Evolutionary conservation across 2,888 invertebrate species (phyloP).

Genomic region (Parascotia fuliginaria): DNA sequence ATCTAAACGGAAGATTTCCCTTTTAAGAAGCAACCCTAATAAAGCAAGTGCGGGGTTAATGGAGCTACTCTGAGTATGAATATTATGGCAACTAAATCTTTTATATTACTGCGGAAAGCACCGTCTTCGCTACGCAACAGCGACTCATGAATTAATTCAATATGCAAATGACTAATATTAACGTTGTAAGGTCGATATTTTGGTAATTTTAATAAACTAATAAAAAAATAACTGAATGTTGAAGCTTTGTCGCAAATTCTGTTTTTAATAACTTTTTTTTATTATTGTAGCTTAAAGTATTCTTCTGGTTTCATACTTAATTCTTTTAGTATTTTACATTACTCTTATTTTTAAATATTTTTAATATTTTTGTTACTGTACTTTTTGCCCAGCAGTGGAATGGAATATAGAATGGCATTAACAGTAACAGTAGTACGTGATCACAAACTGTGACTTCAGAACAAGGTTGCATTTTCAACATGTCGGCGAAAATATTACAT

Average conservation of each 20-base stretch:
- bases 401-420: too few relatives aligned
- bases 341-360: too few relatives aligned
- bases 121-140: slow-evolving; percentile 36
- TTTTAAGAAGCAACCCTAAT: slow-evolving; percentile 52
- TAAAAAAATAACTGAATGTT: neutral
- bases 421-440: too few relatives aligned
- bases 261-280: neutral
- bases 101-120: slow-evolving; percentile 52
- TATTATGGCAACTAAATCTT: slow-evolving; percentile 70
- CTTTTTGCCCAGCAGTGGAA: too few relatives aligned
- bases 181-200: slow-evolving; percentile 19
- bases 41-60: slow-evolving; percentile 56
- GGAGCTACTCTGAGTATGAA: slow-evolving; percentile 58
- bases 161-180: slow-evolving; percentile 37
- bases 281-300: too few relatives aligned
- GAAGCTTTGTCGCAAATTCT: too few relatives aligned
- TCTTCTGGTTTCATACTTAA: too few relatives aligned
- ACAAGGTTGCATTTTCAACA: too few relatives aligned
- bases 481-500: too few relatives aligned
- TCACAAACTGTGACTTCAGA: too few relatives aligned
- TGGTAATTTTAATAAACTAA: neutral
- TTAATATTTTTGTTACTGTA: too few relatives aligned
- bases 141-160: slow-evolving; percentile 47
- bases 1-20: slow-evolving; percentile 35
- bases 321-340: too few relatives aligned